Conservation (phyloP, 2,888 invertebrate genomes). For the Eueremaeus valkanovi region DNA sequence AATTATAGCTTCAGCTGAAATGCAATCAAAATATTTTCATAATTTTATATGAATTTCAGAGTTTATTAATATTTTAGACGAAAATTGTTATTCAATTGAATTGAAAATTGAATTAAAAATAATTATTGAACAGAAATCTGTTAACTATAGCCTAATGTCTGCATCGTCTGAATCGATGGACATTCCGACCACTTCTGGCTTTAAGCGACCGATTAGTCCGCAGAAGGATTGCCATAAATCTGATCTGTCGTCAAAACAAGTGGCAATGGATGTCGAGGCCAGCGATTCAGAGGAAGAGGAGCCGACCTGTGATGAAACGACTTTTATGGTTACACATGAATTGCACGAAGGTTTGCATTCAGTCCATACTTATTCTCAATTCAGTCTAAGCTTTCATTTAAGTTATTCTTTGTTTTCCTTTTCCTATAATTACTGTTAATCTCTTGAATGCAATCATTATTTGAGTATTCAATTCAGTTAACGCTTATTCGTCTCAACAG, state of each 20-base stretch:
- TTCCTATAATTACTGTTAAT: not conserved
- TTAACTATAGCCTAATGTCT: not conserved
- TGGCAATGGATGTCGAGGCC: constrained; percentile 19
- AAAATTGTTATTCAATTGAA: not conserved
- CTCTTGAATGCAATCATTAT: not conserved
- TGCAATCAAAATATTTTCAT: too few relatives aligned
- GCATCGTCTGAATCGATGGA: not conserved
- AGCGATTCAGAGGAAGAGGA: not conserved
- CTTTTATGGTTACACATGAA: constrained; percentile 22
- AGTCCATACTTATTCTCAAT: not conserved
- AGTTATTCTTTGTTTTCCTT: not conserved
- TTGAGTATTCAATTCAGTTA: not conserved
- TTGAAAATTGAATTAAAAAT: not conserved
- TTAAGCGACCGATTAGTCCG: constrained; percentile 9
- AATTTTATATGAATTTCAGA: not conserved
- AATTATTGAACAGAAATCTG: too few relatives aligned
- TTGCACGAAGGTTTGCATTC: constrained; percentile 27
- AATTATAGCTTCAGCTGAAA: too few relatives aligned
- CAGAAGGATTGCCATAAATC: not conserved
- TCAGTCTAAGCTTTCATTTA: not conserved
- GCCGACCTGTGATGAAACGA: not conserved
- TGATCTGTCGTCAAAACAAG: not conserved
- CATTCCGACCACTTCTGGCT: constrained; percentile 16
- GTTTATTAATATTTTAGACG: not conserved
- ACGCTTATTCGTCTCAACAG: too few relatives aligned